phyloP scores from a whole-genome alignment of 1,140 invertebrate species.

The Philopotamus ludificatus region DNA sequence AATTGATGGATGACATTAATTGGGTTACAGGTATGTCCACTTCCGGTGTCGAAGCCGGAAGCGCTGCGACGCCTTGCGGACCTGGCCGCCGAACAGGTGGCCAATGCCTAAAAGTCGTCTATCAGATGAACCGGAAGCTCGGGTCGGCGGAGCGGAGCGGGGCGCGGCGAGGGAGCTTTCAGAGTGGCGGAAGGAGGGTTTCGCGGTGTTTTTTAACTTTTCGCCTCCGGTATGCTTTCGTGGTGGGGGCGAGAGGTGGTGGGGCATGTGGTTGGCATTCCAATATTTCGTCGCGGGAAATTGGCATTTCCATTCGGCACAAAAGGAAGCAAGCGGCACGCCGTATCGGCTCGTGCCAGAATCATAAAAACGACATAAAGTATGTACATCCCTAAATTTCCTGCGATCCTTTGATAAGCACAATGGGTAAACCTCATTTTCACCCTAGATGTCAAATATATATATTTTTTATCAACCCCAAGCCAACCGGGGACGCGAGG shows the following conservation, averaged over 20 bases:
- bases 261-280: constrained; percentile 26
- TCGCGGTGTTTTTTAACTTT: background rate
- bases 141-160: too few relatives aligned
- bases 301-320: constrained; percentile 24
- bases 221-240: background rate
- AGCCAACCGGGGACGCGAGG: too few relatives aligned
- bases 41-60: constrained; percentile 8
- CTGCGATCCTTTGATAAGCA: constrained; percentile 5
- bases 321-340: constrained; percentile 13
- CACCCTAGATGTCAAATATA: too few relatives aligned
- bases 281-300: constrained; percentile 27
- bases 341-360: background rate
- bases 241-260: background rate
- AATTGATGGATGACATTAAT: constrained; percentile 39
- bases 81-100: constrained; percentile 25
- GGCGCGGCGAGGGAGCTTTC: too few relatives aligned
- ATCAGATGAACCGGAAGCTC: constrained; percentile 1
- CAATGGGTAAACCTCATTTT: constrained; percentile 15
- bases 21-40: constrained; percentile 10
- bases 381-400: constrained; percentile 16
- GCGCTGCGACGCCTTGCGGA: constrained; percentile 13
- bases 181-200: background rate
- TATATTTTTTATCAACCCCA: too few relatives aligned
- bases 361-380: constrained; percentile 24
- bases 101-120: constrained; percentile 27